Conservation (phyloP, 2,797 vertebrate genomes). For the Typhlichthys subterraneus region DNA sequence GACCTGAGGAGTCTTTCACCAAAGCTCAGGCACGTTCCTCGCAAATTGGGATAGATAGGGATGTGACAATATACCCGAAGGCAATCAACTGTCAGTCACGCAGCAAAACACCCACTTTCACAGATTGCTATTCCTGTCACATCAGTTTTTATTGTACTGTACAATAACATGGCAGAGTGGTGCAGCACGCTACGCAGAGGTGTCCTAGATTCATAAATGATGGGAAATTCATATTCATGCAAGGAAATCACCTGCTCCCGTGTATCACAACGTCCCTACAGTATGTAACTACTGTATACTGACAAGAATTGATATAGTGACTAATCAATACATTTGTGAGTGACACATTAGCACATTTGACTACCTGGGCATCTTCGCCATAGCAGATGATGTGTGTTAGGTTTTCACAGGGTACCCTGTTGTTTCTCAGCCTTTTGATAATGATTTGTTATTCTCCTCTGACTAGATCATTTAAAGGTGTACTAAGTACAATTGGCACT, state of each 20-base stretch:
- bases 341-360: conserved; percentile 16
- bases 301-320: conserved; percentile 28
- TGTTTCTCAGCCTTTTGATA: neutral
- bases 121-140: conserved; percentile 71
- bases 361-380: neutral
- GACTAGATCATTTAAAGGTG: neutral
- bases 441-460: neutral
- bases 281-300: conserved; percentile 28
- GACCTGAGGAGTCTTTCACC: conserved; percentile 44
- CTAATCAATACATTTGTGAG: conserved; percentile 15
- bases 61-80: conserved; percentile 49
- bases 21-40: conserved; percentile 8
- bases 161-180: conserved; percentile 57
- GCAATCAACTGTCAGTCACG: conserved; percentile 64
- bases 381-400: no score
- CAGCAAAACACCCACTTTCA: conserved; percentile 49
- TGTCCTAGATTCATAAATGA: conserved; percentile 71
- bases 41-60: conserved; percentile 54
- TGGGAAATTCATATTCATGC: conserved; percentile 38
- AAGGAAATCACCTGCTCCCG: conserved; percentile 46
- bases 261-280: conserved; percentile 34
- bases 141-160: conserved; percentile 56
- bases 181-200: conserved; percentile 38
- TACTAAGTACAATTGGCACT: no score
- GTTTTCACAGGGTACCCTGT: neutral